Base-by-base conservation (phyloP, 2,113 vertebrate species). In the Osmerus mordax region DNA sequence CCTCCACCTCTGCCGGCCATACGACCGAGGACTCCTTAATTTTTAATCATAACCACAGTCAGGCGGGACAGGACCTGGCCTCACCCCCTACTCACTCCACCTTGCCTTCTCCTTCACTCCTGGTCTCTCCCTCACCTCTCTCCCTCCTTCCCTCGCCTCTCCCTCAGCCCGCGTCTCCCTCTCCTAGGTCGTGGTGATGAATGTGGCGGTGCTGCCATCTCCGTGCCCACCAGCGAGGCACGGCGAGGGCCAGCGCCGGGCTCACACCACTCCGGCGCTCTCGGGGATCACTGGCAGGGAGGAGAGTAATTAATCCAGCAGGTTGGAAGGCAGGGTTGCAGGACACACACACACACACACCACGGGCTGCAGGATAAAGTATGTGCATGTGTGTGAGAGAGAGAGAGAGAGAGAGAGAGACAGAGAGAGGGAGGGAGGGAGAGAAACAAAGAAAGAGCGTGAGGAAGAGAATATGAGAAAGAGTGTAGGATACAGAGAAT, bases 271-370 rank as follows among this genome's bases (percentile, higher is more conserved):
- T 86, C 89, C 84, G 83, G 83, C 82, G 80, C 89, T 90, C 85
- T 83, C 79, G 69, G 84, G 90, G 90, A 90, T 88, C 84, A 83
- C 74, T 82, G 85, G 80, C 79, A 74, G 76, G 65, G 81, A 84
- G 80, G 85, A 87, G 88, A 88, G 90, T 92, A 91, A 93, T 93
- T 92, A 92, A 92, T 92, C 90, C 87, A 85, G 87, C 19, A 85
- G 83, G 79, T 81, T 75, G 79, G 83, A 81, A 84, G 81, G 81
- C 84, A 80, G 75, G 70, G 77, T 68, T 84, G 76, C 81, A 76
- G 83, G 84, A 85, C 84, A 80, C 84, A 28, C 25, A 28, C 25
- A 28, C 25, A 28, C 25, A 28, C 25, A 80, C 32, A 76, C 66
- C 66, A 68, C n/a, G 68, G 67, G 82, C 82, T 80, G 68, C 66